Evolutionary conservation across 37 sponge, comb jelly and placozoan genomes (phyloP).

Genomic region (Geodia barretti): DNA sequence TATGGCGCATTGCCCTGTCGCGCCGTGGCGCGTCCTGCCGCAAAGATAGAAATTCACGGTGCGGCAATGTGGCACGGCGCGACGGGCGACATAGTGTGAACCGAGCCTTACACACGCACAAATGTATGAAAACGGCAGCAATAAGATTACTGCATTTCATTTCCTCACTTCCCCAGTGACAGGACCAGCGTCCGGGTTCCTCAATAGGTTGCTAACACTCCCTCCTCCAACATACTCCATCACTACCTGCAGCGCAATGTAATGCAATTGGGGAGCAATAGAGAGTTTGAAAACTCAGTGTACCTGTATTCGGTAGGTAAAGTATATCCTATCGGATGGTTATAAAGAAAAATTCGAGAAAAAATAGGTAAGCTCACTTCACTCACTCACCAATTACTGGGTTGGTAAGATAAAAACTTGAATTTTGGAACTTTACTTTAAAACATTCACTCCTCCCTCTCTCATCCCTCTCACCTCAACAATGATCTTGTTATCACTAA

Average conservation of each 20-base stretch:
- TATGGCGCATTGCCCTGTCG: too few relatives aligned
- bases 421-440: not conserved
- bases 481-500: constrained; percentile 26
- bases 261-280: too few relatives aligned
- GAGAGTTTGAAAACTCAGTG: too few relatives aligned
- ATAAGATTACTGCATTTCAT: too few relatives aligned
- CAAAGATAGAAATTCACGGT: constrained; percentile 36
- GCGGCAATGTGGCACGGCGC: constrained; percentile 35
- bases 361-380: too few relatives aligned
- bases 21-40: too few relatives aligned
- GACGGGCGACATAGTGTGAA: constrained; percentile 7
- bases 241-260: constrained; percentile 43
- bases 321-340: too few relatives aligned
- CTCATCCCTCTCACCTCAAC: constrained; percentile 51
- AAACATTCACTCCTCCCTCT: not conserved
- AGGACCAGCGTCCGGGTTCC: constrained; percentile 37
- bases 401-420: too few relatives aligned
- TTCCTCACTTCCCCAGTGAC: constrained; percentile 30
- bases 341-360: too few relatives aligned
- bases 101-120: too few relatives aligned
- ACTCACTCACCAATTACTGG: too few relatives aligned
- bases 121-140: too few relatives aligned
- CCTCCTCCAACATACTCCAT: constrained; percentile 75
- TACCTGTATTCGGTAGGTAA: not conserved
- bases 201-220: constrained; percentile 30